Base-by-base conservation (phyloP, 2,113 vertebrate genomes). In the Pseudolaguvia tuberculata region DNA sequence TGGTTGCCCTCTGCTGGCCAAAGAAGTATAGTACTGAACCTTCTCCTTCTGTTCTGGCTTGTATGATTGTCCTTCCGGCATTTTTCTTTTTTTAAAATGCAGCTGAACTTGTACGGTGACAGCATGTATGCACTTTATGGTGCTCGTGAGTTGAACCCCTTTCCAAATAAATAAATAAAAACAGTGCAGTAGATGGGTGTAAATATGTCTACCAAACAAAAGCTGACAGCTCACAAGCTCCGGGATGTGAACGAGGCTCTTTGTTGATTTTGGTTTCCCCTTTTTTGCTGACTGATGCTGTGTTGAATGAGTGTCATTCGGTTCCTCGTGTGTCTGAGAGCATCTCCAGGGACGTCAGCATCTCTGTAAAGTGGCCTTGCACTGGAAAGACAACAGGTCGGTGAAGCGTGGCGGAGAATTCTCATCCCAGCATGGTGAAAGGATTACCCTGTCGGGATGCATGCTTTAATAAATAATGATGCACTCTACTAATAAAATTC, bases 81-180 rank as follows among this genome's bases (percentile, higher is more conserved):
- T n/a, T n/a, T 66, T 25, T 72, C 61, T 56, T n/a, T 51, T 61
- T 11, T 47, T 80, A 42, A 56, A 72, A 75, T 52, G 68, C 42
- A 31, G 65, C 5, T 23, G 29, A 77, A 69, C 71, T 78, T 68
- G 80, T 52, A 57, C 47, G 59, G 50, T 87, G 85, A 84, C 87
- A 82, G 78, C 17, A 42, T 5, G 39, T 7, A 9, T 42, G 39
- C 7, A 42, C 39, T 42, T 42, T 42, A 82, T 80, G 79, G 82
- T 80, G 85, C 73, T 69, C 62, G 70, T 39, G 21, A 83, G 83
- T 82, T 82, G 78, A 86, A 81, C 74, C 63, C 72, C 55, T 83
- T 85, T 84, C 78, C 70, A 81, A 78, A 86, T 89, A 85, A 89
- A 89, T 88, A 89, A 90, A 84, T 88, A 86, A 90, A 86, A 77